Evolutionary conservation across 2,888 invertebrate genomes (phyloP).

Genomic region (Corythucha ciliata): DNA sequence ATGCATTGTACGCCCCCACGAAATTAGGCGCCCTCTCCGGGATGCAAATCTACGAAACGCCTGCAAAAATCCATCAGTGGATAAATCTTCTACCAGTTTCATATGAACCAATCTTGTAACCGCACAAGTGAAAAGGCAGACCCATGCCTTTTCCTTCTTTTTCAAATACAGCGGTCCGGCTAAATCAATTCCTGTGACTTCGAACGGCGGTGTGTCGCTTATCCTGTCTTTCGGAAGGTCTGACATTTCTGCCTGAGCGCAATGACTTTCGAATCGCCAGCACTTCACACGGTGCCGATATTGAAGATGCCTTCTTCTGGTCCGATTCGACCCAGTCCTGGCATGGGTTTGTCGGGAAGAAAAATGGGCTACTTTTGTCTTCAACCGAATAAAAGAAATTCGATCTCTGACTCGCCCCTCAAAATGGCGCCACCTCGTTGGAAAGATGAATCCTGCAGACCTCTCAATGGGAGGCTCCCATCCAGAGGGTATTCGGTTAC

Average conservation of each 20-base stretch:
- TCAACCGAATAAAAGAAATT: no score
- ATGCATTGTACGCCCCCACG: constrained; percentile 40
- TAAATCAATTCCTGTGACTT: constrained; percentile 39
- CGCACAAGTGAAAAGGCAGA: constrained; percentile 41
- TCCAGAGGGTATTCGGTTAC: no score
- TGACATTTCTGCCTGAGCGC: constrained; percentile 29
- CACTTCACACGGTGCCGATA: constrained; percentile 24
- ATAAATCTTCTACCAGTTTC: constrained; percentile 38
- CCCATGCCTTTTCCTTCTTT: constrained; percentile 35
- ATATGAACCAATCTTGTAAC: constrained; percentile 40
- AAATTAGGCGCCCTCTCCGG: constrained; percentile 40
- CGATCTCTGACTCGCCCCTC: no score
- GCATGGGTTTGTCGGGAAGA: no score
- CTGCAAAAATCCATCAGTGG: constrained; percentile 37
- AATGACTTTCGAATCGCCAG: constrained; percentile 30
- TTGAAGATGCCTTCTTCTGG: no score
- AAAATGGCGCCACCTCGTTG: no score
- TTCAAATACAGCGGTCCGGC: constrained; percentile 39
- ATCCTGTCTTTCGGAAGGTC: constrained; percentile 38
- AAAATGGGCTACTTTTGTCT: no score
- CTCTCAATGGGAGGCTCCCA: no score
- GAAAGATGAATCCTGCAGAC: no score
- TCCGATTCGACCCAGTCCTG: no score
- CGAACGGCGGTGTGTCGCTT: constrained; percentile 35
- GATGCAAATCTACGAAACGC: constrained; percentile 39